Percentiles rank a stretch among this genome's conserved stretches.
Conservation (phyloP, 2,888 invertebrate species). For the Yponomeuta evonymella region DNA sequence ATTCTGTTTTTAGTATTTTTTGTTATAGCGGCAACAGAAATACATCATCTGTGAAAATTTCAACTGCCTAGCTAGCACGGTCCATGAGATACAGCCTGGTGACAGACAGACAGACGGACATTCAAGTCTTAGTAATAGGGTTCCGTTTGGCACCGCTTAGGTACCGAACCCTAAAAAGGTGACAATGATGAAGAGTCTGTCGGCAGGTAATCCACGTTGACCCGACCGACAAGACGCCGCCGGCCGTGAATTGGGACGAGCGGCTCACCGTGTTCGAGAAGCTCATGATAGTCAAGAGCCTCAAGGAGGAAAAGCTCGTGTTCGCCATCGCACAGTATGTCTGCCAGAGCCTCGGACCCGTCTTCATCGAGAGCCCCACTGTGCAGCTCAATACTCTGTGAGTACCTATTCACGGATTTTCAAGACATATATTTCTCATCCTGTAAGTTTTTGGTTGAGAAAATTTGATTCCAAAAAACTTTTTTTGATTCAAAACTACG, state of each 20-base stretch:
- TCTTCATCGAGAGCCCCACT: slow-evolving; percentile 89
- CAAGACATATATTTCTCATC: too few species aligned
- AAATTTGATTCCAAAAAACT: too few species aligned
- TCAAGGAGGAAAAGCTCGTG: slow-evolving; percentile 88
- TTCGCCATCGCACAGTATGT: slow-evolving; percentile 90
- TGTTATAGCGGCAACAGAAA: too few species aligned
- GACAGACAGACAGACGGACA: too few species aligned
- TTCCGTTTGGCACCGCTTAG: too few species aligned
- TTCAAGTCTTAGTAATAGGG: too few species aligned
- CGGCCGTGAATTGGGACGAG: slow-evolving; percentile 77
- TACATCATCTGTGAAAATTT: too few species aligned
- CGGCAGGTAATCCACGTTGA: slow-evolving; percentile 77
- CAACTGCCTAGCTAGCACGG: too few species aligned
- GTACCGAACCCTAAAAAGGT: background rate
- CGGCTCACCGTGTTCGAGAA: slow-evolving; percentile 84
- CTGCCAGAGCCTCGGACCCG: slow-evolving; percentile 82
- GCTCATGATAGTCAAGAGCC: slow-evolving; percentile 84
- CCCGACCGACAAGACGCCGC: slow-evolving; percentile 37
- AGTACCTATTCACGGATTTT: slow-evolving; percentile 32
- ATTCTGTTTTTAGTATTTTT: too few species aligned
- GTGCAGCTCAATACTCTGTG: slow-evolving; percentile 81
- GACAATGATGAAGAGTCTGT: background rate
- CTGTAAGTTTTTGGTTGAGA: too few species aligned
- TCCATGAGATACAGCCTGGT: too few species aligned
- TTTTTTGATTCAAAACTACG: too few species aligned